A percentile compares a stretch with the other conserved stretches of the same genome.
Conservation (phyloP, 2,113 vertebrate species). For the Psittacara wagleri region DNA sequence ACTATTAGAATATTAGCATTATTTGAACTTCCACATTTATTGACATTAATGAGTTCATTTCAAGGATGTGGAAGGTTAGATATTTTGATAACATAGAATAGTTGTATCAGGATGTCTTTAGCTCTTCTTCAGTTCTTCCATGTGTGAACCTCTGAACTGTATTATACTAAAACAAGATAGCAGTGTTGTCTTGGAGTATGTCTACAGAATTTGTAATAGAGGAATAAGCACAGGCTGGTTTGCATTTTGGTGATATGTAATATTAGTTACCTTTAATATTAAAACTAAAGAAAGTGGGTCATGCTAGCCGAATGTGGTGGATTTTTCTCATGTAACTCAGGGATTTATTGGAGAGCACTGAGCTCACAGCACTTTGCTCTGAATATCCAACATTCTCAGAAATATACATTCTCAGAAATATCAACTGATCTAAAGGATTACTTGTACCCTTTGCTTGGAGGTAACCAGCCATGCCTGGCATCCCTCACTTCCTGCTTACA, state of each 20-base stretch:
- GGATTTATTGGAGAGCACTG: neutral
- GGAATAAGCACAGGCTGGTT: neutral
- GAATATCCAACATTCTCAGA: neutral
- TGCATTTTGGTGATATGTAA: neutral
- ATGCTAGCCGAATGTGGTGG: neutral
- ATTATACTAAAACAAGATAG: neutral
- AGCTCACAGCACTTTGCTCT: neutral
- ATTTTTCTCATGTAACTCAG: neutral
- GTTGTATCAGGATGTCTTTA: neutral
- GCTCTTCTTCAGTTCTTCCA: neutral
- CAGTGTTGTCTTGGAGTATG: neutral
- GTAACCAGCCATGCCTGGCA: neutral
- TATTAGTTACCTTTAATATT: neutral
- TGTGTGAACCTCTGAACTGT: neutral
- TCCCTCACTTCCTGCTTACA: neutral
- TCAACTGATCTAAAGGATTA: neutral
- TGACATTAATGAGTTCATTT: neutral
- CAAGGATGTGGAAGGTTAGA: neutral
- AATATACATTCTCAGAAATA: neutral
- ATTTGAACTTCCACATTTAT: neutral
- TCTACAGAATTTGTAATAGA: neutral
- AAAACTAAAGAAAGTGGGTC: neutral
- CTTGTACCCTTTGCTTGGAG: neutral
- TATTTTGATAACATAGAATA: neutral
- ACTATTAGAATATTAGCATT: neutral